Evolutionary conservation across 2,113 vertebrate genomes (phyloP).

Genomic region (Cygnus buccinator): DNA sequence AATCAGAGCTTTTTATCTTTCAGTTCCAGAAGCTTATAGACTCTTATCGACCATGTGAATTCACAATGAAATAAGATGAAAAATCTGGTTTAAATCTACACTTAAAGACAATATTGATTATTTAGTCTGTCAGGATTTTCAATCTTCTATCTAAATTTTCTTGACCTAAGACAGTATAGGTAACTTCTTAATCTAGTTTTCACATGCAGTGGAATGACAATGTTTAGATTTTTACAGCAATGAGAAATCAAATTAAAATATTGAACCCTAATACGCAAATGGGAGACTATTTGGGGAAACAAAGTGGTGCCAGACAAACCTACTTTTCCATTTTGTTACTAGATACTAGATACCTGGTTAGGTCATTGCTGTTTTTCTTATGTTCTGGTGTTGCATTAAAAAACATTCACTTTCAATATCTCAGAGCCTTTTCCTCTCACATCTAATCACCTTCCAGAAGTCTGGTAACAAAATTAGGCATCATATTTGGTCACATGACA

Average conservation of each 20-base stretch:
- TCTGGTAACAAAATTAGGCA: background rate
- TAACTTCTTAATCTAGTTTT: background rate
- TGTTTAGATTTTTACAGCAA: background rate
- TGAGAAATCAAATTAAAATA: background rate
- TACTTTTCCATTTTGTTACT: background rate
- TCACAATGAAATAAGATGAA: background rate
- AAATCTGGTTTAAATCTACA: background rate
- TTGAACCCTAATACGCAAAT: background rate
- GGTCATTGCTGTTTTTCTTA: background rate
- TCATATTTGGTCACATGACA: background rate
- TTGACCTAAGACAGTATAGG: background rate
- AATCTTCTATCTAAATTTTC: background rate
- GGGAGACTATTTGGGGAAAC: background rate
- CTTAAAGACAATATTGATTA: background rate
- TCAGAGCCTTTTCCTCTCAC: background rate
- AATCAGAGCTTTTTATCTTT: background rate
- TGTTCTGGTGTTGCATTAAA: background rate
- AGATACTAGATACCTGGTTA: background rate
- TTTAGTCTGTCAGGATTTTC: background rate
- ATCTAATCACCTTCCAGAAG: background rate
- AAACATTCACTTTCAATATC: background rate
- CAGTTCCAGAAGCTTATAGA: background rate
- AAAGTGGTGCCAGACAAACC: background rate
- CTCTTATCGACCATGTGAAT: background rate
- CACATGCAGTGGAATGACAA: background rate